These are phyloP conservation scores for Orussus abietinus DNA, from an alignment of 1,140 invertebrate species.

Conservation along the genomic window DNA sequence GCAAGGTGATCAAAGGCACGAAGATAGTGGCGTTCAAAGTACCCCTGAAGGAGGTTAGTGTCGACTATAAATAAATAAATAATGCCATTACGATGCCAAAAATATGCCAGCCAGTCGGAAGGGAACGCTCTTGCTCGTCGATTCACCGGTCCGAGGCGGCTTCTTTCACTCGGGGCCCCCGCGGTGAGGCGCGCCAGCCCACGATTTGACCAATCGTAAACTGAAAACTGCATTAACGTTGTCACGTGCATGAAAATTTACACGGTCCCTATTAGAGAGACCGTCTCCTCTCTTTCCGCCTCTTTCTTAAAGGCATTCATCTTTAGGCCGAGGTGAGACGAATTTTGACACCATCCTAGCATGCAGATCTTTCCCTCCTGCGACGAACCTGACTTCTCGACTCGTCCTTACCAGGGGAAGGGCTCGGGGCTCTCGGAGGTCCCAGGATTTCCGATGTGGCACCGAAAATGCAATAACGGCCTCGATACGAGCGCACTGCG, in stretches of 20 bases:
- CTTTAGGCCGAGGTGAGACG: too few relatives aligned
- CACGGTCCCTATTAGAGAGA: slow-evolving; percentile 2
- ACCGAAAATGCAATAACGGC: too few relatives aligned
- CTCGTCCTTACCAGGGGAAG: too few relatives aligned
- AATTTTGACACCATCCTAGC: too few relatives aligned
- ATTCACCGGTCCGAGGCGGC: not conserved
- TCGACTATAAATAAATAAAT: slow-evolving; percentile 14
- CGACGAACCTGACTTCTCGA: too few relatives aligned
- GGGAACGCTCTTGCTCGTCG: not conserved
- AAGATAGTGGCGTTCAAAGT: slow-evolving; percentile 76
- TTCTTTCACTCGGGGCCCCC: slow-evolving; percentile 5
- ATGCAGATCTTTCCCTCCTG: too few relatives aligned
- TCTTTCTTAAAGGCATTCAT: too few relatives aligned
- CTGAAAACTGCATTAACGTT: slow-evolving; percentile 12
- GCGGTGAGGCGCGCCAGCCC: not conserved
- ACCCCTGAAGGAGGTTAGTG: slow-evolving; percentile 66
- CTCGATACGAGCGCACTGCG: too few relatives aligned
- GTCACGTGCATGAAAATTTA: slow-evolving; percentile 7
- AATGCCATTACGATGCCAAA: slow-evolving; percentile 4
- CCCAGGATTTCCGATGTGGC: too few relatives aligned
- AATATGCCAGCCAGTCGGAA: not conserved
- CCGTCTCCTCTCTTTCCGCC: too few relatives aligned
- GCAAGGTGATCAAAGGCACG: slow-evolving; percentile 62
- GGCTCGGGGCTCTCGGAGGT: too few relatives aligned
- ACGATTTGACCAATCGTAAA: slow-evolving; percentile 12